Evolutionary conservation across 2,888 invertebrate genomes (phyloP), one percentile per base, ranked within the genome.

Genomic region (Drepana falcataria): DNA sequence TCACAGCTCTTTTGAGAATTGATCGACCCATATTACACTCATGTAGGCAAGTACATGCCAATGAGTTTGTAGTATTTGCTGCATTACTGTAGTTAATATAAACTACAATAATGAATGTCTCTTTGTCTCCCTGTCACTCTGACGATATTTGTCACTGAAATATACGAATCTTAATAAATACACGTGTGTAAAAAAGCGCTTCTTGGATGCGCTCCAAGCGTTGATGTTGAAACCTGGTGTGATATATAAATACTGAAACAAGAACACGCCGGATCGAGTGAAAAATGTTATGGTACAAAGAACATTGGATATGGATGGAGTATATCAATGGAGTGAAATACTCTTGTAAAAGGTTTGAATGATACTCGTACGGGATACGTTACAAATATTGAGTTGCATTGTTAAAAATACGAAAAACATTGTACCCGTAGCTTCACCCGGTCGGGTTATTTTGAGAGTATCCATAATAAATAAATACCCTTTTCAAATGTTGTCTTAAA

Each of bases 151-250:
- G 3, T 37, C 3, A 44, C 58, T 59, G 62, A 60, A 66, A 67
- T 21, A 21, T 21, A 21, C 21, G 21, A 21, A 21, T 21, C 21
- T 21, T 21, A 21, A 68, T 54, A 64, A 64, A 69, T 70, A 68
- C 66, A 75, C 65, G 3, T 69, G 5, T 60, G 55, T 58, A 58
- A 66, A 73, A 72, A 73, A 66, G 64, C 64, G 64, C 60, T 62
- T 51, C 49, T 70, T 76, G 76, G 76, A 70, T 49, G 48, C 40
- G 53, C 35, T 70, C 76, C 76, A 76, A 72, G 58, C 53, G 59
- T 58, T 51, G 60, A 59, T 62, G 66, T 60, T 57, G 64, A 60
- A 58, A 63, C 60, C 64, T 55, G 65, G 64, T 64, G 49, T 35
- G 57, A 60, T 63, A 48, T 71, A 69, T 72, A 68, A 76, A 76